Percentiles rank a stretch among this genome's conserved stretches.
phyloP scores from a whole-genome alignment of 2,113 vertebrate genomes.

The Connochaetes taurinus region DNA sequence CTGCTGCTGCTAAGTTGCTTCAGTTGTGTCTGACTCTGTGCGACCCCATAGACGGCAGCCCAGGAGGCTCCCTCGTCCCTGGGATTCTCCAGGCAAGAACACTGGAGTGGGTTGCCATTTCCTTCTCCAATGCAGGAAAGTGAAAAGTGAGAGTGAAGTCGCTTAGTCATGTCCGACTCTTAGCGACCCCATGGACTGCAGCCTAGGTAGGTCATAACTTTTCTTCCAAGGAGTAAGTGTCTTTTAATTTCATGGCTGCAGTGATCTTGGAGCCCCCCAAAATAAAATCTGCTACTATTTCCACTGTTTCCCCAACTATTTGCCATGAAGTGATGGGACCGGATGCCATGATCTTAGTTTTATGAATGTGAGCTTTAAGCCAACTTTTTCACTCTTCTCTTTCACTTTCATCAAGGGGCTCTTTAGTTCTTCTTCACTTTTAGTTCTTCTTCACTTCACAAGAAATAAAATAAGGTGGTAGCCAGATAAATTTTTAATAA shows the following conservation, averaged over 20 bases:
- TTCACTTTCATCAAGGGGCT: background rate
- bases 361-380: background rate
- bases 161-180: accelerated
- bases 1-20: too few relatives aligned
- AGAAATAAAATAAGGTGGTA: background rate
- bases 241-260: background rate
- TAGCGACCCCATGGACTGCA: too few relatives aligned
- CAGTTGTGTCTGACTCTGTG: accelerated
- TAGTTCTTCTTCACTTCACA: background rate
- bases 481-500: background rate
- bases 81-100: too few relatives aligned
- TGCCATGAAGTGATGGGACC: background rate
- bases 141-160: too few relatives aligned
- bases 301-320: background rate
- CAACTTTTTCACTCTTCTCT: background rate
- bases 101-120: too few relatives aligned
- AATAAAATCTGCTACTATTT: background rate
- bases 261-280: background rate
- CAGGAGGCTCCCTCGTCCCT: too few relatives aligned
- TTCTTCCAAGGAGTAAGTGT: background rate
- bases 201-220: background rate
- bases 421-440: background rate
- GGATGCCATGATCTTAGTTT: background rate
- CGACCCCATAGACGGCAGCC: too few relatives aligned
- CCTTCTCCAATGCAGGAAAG: too few relatives aligned